Evolutionary conservation across 2,113 vertebrate genomes (phyloP).

Genomic region (Oenanthe oenanthe): DNA sequence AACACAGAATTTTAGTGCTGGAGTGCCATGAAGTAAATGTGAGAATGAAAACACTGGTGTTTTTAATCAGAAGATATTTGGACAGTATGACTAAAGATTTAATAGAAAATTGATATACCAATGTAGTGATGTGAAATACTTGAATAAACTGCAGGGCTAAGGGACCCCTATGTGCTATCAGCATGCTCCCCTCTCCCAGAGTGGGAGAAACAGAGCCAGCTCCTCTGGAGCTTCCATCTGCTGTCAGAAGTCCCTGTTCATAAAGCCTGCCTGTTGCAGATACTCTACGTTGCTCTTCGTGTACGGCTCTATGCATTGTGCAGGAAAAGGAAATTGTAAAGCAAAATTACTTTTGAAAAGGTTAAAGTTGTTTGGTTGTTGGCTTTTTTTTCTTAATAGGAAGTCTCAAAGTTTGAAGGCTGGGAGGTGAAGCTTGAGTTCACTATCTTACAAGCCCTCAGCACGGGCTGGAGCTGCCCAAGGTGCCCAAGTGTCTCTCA

Average conservation of each 20-base stretch:
- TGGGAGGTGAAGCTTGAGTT: not conserved
- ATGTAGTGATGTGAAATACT: not conserved
- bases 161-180: accelerated
- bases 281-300: accelerated
- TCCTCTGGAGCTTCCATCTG: not conserved
- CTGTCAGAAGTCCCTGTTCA: not conserved
- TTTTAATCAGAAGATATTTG: not conserved
- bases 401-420: not conserved
- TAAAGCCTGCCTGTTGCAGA: not conserved
- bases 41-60: not conserved
- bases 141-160: not conserved
- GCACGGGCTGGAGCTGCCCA: not conserved
- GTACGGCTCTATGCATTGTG: not conserved
- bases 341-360: conserved; percentile 32
- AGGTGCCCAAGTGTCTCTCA: not conserved
- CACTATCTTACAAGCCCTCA: not conserved
- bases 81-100: not conserved
- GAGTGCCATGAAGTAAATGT: not conserved
- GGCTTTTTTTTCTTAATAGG: not conserved
- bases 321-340: not conserved
- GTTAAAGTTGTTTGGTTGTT: not conserved
- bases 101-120: not conserved
- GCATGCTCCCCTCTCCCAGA: accelerated
- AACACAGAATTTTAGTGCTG: not conserved
- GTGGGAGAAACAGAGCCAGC: not conserved